phyloP scores from a whole-genome alignment of 2,888 invertebrate genomes.

The Halocaridina rubra region DNA sequence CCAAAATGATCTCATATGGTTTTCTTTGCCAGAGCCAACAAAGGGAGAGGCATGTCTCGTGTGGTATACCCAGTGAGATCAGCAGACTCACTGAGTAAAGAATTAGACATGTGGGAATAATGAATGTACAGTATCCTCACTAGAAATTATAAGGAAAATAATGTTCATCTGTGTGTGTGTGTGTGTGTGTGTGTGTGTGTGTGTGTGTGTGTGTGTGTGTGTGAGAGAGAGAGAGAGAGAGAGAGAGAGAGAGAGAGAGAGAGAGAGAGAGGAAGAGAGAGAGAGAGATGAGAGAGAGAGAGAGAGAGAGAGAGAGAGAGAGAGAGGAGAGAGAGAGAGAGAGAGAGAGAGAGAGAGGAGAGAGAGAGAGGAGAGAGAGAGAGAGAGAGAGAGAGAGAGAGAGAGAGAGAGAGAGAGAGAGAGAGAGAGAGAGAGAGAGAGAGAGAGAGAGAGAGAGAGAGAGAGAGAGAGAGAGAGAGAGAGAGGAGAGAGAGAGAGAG shows the following conservation, averaged over 20 bases:
- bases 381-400: not conserved
- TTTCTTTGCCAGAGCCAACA: too few relatives aligned
- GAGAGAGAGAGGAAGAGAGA: not conserved
- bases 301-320: not conserved
- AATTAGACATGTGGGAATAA: not conserved
- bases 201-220: not conserved
- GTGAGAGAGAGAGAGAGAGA: not conserved
- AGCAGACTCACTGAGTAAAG: not conserved
- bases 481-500: not conserved
- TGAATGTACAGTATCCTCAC: too few relatives aligned
- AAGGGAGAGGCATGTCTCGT: not conserved
- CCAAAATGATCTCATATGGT: too few relatives aligned
- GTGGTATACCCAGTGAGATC: not conserved
- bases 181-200: not conserved
- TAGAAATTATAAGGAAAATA: too few relatives aligned
- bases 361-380: not conserved
- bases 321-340: not conserved
- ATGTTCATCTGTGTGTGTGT: too few relatives aligned
- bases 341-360: not conserved
- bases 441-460: too few relatives aligned
- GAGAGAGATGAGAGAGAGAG: too few relatives aligned
- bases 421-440: not conserved
- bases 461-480: slow-evolving; percentile 4
- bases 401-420: not conserved
- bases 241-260: not conserved